Conservation (phyloP, 2,888 invertebrate genomes). For the Epicampocera succincta region DNA sequence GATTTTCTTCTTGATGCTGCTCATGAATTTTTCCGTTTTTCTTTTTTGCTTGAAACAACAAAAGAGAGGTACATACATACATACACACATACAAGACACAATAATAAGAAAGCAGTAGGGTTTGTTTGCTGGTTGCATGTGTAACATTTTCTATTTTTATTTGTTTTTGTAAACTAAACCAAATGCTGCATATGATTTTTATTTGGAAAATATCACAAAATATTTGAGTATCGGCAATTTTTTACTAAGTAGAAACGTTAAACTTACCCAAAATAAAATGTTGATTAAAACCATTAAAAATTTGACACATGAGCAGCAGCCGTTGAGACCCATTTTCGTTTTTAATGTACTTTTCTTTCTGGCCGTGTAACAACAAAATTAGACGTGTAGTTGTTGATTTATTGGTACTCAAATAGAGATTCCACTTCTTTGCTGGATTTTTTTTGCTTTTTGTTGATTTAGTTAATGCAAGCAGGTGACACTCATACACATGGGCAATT, state of each 20-base stretch:
- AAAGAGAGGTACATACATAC: constrained; percentile 11
- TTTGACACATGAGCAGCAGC: constrained; percentile 81
- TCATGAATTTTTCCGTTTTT: background rate
- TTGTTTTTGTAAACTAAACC: background rate
- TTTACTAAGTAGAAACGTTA: background rate
- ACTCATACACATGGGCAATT: constrained; percentile 9
- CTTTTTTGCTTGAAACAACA: constrained; percentile 6
- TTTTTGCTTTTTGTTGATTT: background rate
- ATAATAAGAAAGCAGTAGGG: background rate
- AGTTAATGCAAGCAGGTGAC: constrained; percentile 6
- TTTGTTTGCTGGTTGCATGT: too few relatives aligned
- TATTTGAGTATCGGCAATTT: background rate
- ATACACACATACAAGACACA: too few relatives aligned
- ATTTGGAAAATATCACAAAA: background rate
- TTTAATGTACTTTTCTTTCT: constrained; percentile 19
- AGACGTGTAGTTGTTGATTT: constrained; percentile 23
- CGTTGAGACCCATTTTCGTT: constrained; percentile 79
- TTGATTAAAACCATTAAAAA: constrained; percentile 81
- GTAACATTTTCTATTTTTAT: background rate
- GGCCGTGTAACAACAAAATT: background rate
- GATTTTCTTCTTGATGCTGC: constrained; percentile 56
- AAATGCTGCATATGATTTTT: background rate
- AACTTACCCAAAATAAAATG: constrained; percentile 81
- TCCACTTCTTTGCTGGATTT: constrained; percentile 20
- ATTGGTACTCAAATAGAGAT: constrained; percentile 19